Evolutionary conservation across 2,888 invertebrate genomes (phyloP).

Genomic region (Fragum fragum): DNA sequence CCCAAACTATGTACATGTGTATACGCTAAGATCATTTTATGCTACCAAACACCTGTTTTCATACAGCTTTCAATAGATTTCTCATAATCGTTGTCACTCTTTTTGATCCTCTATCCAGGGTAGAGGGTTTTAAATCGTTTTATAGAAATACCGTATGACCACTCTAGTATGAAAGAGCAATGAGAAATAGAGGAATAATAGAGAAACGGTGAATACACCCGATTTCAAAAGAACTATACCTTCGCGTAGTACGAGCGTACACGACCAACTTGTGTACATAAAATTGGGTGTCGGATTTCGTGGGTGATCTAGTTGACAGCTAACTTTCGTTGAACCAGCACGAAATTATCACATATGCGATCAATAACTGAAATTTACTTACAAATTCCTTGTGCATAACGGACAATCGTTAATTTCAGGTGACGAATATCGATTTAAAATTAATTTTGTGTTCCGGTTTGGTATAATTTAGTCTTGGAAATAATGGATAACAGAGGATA

Average conservation of each 20-base stretch:
- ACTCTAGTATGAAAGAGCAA: conserved; percentile 7
- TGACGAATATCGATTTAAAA: not conserved
- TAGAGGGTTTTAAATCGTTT: conserved; percentile 5
- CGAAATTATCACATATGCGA: not conserved
- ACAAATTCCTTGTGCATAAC: not conserved
- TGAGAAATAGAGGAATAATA: not conserved
- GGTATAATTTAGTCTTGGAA: not conserved
- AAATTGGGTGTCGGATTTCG: conserved; percentile 5
- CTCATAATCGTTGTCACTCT: not conserved
- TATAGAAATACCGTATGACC: not conserved
- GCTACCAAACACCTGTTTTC: too few relatives aligned
- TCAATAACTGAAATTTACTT: not conserved
- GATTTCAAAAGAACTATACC: not conserved
- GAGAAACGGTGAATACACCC: conserved; percentile 8
- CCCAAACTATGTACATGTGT: too few relatives aligned
- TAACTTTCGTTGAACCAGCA: conserved; percentile 1
- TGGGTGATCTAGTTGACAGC: not conserved
- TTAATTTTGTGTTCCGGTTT: not conserved
- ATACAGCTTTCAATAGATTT: too few relatives aligned
- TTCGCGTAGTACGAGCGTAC: not conserved
- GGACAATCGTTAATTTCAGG: not conserved
- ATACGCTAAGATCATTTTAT: too few relatives aligned
- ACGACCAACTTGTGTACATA: not conserved
- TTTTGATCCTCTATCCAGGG: not conserved
- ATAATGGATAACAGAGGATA: conserved; percentile 22